Percentiles rank a stretch among this genome's conserved stretches.
These are phyloP conservation scores for Telmatochromis sp. DNA, from an alignment of 2,113 vertebrate species.

Conservation along the genomic window DNA sequence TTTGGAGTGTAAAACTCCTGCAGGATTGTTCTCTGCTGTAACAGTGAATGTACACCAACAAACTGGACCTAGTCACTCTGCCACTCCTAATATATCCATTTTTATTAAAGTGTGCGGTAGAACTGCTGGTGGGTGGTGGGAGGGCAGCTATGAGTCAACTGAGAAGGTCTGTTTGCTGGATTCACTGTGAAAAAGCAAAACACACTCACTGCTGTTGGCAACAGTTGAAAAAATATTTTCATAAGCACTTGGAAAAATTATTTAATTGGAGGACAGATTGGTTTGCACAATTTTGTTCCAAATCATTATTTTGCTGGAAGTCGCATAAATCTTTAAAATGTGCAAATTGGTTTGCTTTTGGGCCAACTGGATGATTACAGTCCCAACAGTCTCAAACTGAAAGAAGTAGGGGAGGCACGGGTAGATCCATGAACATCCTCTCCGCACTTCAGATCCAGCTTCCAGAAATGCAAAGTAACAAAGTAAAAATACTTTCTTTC, in stretches of 20 bases:
- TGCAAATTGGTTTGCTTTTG: constrained; percentile 18
- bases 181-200: not conserved
- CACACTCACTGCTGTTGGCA: not conserved
- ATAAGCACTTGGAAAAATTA: not conserved
- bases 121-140: not conserved
- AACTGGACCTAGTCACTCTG: not conserved
- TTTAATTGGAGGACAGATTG: constrained; percentile 10
- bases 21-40: constrained; percentile 1
- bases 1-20: constrained; percentile 52
- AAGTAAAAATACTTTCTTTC: not conserved
- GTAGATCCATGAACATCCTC: not conserved
- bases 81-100: constrained; percentile 18
- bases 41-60: not conserved
- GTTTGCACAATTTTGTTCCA: constrained; percentile 14
- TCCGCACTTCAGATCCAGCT: not conserved
- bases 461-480: not conserved
- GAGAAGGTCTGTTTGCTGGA: not conserved
- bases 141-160: not conserved
- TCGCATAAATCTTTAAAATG: constrained; percentile 21
- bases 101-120: not conserved
- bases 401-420: not conserved
- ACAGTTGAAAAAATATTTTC: not conserved
- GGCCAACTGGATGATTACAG: not conserved
- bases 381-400: not conserved
- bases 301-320: constrained; percentile 42